Percentiles rank a stretch among this genome's conserved stretches.
Evolutionary conservation across 2,797 vertebrate genomes (phyloP).

Genomic region (Ibycter americanus): DNA sequence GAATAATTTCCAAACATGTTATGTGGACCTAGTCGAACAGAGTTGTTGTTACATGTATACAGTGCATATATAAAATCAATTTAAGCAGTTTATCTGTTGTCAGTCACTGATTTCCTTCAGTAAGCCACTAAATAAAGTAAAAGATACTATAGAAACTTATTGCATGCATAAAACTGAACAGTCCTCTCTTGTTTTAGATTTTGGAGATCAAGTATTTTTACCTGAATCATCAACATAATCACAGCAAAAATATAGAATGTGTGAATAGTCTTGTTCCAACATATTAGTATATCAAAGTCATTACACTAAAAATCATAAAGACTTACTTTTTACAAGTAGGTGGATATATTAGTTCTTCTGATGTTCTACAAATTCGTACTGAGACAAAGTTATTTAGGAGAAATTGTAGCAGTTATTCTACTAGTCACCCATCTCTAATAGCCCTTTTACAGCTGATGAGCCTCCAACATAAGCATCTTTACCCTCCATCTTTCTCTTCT

Average conservation of each 20-base stretch:
- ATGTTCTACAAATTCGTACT: neutral
- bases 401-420: neutral
- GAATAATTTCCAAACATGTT: neutral
- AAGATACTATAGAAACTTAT: neutral
- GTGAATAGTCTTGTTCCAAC: neutral
- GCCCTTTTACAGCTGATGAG: neutral
- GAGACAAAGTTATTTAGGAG: neutral
- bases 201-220: neutral
- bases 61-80: neutral
- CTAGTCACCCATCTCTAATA: neutral
- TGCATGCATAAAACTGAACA: neutral
- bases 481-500: neutral
- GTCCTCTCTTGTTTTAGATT: neutral
- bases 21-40: neutral
- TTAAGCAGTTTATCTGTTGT: neutral
- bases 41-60: neutral
- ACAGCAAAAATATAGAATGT: neutral
- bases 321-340: neutral
- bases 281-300: neutral
- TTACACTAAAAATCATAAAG: neutral
- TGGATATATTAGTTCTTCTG: neutral
- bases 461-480: neutral
- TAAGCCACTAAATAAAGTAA: neutral
- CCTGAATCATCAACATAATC: neutral
- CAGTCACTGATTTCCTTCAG: neutral